Base-by-base conservation (phyloP, 1,140 invertebrate genomes). In the Drusus annulatus region DNA sequence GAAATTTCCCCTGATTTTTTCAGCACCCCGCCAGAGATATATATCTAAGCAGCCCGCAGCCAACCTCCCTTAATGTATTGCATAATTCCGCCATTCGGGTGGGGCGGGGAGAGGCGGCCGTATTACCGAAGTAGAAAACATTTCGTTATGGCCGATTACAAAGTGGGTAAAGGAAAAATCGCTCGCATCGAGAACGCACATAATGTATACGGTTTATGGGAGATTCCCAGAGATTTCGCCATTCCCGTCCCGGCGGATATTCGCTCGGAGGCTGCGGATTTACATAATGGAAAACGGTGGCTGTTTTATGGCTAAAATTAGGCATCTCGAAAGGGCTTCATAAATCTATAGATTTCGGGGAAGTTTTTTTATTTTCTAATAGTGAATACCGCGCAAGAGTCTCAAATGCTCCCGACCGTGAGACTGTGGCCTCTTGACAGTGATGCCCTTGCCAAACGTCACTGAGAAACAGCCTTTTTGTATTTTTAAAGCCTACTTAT, bases 91-190 rank as follows among this genome's bases (percentile, higher is more conserved):
- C 68, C 68, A 52, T 71, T 71, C 54, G 13, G 50, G 36, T 51
- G 15, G 45, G 19, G 45, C n/a, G 15, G 65, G 36, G 17, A 21
- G 28, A 15, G n/a, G 15, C 8, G 62, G 5, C 15, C 21, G 16
- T 16, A 65, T 69, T 28, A 65, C 62, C 21, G 62, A 16, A 69
- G 19, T 17, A 36, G 36, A 45, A 16, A 45, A 71, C 65, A 69
- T 69, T 71, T 71, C 68, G 13, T 23, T 71, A 51, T 52, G 19
- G 68, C n/a, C 36, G 68, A 71, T 71, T 71, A 69, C 65, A 69
- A 50, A 69, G 65, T 50, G 65, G 36, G 51, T 63, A 21, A 21
- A 2, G 31, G 31, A 69, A 50, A 69, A 50, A 50, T 69, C 19
- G 19, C 68, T 51, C 19, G 10, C 19, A 21, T 51, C 15, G 25